phyloP scores from a whole-genome alignment of 2,113 vertebrate genomes.

The Astatotilapia flaviijosephi region DNA sequence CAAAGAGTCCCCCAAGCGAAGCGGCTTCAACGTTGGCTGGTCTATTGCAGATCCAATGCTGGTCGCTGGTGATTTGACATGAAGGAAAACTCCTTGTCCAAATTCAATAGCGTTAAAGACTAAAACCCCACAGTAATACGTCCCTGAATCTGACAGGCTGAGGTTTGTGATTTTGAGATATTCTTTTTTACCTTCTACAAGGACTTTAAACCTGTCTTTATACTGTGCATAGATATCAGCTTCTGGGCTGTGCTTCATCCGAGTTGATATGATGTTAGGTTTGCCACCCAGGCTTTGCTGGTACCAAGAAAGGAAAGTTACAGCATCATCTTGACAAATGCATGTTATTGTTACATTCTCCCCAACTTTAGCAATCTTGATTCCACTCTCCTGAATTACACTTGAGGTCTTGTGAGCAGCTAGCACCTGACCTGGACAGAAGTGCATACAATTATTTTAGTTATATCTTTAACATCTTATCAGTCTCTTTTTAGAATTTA shows the following conservation, averaged over 20 bases:
- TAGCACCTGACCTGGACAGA: neutral
- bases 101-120: constrained; percentile 14
- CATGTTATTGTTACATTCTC: constrained; percentile 10
- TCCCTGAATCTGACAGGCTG: neutral
- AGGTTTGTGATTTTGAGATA: constrained; percentile 9
- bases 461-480: rapidly evolving
- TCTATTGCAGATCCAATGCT: neutral
- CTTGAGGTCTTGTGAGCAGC: neutral
- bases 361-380: neutral
- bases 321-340: neutral
- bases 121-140: constrained; percentile 29
- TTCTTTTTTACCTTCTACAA: neutral
- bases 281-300: constrained; percentile 27
- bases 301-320: constrained; percentile 33
- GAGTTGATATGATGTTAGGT: neutral
- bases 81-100: constrained; percentile 38
- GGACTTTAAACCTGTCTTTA: neutral
- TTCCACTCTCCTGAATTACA: constrained; percentile 5
- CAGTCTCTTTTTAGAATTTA: rapidly evolving
- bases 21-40: neutral
- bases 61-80: constrained; percentile 11
- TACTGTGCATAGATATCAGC: neutral
- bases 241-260: neutral
- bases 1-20: constrained; percentile 14
- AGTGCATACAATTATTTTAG: neutral